phyloP scores from a whole-genome alignment of 2,113 vertebrate species.

The Tonatia bakeri region DNA sequence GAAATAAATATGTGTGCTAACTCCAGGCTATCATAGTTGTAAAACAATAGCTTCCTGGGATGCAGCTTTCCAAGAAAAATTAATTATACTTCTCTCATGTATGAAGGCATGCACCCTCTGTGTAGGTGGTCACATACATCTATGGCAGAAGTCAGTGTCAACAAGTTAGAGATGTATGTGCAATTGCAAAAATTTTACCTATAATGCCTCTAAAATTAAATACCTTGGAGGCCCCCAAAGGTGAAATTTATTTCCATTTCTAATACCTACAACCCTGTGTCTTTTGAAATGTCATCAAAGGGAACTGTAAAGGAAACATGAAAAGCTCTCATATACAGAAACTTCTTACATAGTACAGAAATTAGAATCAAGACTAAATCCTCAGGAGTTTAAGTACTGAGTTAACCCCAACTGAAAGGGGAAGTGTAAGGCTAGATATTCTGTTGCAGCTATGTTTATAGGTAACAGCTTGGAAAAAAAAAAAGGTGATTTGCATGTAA shows the following conservation, averaged over 20 bases:
- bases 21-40: rapidly evolving
- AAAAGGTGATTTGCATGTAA: background rate
- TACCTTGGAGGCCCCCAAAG: background rate
- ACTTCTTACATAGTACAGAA: background rate
- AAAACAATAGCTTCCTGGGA: background rate
- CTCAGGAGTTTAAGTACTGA: background rate
- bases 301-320: background rate
- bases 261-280: background rate
- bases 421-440: background rate
- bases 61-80: background rate
- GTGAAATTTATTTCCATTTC: background rate
- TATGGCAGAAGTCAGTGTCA: background rate
- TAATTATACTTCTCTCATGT: background rate
- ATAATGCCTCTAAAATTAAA: background rate
- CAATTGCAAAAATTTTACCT: background rate
- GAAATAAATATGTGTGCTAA: background rate
- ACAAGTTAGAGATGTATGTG: background rate
- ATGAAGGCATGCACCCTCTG: background rate
- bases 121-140: background rate
- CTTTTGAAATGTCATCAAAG: constrained; percentile 48
- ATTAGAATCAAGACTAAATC: background rate
- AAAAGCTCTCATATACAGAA: constrained; percentile 5
- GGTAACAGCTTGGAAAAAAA: background rate
- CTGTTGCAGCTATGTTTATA: background rate
- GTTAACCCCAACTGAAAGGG: background rate